Base-by-base conservation (phyloP, 1,140 invertebrate species). In the Colletes gigas region DNA sequence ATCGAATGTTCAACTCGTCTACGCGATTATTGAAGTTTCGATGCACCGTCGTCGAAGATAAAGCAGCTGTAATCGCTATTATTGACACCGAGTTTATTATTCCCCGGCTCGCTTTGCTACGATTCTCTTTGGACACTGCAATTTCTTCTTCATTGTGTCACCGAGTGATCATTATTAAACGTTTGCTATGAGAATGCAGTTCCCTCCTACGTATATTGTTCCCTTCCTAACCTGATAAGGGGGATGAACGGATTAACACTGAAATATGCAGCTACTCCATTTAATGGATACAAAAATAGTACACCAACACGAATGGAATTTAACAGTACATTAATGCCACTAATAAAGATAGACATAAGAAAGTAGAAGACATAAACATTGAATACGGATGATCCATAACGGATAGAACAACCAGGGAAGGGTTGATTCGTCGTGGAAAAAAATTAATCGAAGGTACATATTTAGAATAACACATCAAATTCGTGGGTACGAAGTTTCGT, bases 1-100 rank as follows among this genome's bases (percentile, higher is more conserved):
- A 76, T 78, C 52, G 77, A 59, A 82, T 73, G 83, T 78, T 68
- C 69, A 77, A n/a, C 68, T 57, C 54, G 81, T 78, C 52, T 52
- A 63, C 70, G 21, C 44, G 44, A 6, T 68, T 57, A 54, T 57
- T 7, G 57, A 21, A 9, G n/a, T n/a, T 21, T 19, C n/a, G 57
- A 59, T n/a, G 57, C 47, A 15, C 41, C 17, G 41, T 76, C 41
- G 10, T 47, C 8, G 50, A 15, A 50, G 54, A 50, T 68, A 76
- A 68, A 59, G 19, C 1, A 4, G 14, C 19, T 7, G 15, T 67
- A 15, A 19, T 54, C 30, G 30, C 21, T 65, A 54, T 54, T 39
- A 54, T 75, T 14, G 41, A 10, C 21, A 44, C 39, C 39, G 10
- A n/a, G 47, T 65, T 65, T 21, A 3, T 7, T 4, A 9, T 8